These are phyloP conservation scores for Marisa cornuarietis DNA, from an alignment of 1,140 invertebrate species.

Conservation along the genomic window DNA sequence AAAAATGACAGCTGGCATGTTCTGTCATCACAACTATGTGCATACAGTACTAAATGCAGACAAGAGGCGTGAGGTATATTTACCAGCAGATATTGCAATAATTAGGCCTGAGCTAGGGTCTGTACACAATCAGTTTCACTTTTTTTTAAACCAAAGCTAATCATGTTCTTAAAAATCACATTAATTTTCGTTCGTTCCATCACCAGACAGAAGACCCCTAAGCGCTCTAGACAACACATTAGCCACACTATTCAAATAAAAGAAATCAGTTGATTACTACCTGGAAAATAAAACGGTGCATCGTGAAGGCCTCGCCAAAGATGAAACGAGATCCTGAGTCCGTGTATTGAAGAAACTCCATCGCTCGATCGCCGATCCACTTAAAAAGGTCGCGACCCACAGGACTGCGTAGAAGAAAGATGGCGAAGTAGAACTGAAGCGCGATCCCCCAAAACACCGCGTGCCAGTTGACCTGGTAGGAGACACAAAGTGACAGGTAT, in stretches of 20 bases:
- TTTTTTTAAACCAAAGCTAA: too few species aligned
- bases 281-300: conserved; percentile 55
- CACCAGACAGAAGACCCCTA: too few species aligned
- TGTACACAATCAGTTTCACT: too few species aligned
- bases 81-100: too few species aligned
- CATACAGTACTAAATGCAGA: too few species aligned
- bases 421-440: conserved; percentile 85
- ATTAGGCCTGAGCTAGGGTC: too few species aligned
- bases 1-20: conserved; percentile 53
- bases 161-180: too few species aligned
- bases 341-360: conserved; percentile 81
- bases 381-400: conserved; percentile 79
- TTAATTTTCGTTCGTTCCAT: too few species aligned
- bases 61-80: too few species aligned
- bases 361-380: conserved; percentile 77
- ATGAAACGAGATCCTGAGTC: conserved; percentile 83
- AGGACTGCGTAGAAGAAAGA: conserved; percentile 85
- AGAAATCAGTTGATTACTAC: conserved; percentile 23
- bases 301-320: conserved; percentile 74
- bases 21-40: conserved; percentile 27
- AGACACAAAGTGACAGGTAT: not conserved
- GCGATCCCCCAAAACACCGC: conserved; percentile 74
- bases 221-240: too few species aligned
- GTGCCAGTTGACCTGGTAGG: conserved; percentile 54
- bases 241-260: too few species aligned